phyloP scores from a whole-genome alignment of 2,888 invertebrate species.

The Synanthedon vespiformis region DNA sequence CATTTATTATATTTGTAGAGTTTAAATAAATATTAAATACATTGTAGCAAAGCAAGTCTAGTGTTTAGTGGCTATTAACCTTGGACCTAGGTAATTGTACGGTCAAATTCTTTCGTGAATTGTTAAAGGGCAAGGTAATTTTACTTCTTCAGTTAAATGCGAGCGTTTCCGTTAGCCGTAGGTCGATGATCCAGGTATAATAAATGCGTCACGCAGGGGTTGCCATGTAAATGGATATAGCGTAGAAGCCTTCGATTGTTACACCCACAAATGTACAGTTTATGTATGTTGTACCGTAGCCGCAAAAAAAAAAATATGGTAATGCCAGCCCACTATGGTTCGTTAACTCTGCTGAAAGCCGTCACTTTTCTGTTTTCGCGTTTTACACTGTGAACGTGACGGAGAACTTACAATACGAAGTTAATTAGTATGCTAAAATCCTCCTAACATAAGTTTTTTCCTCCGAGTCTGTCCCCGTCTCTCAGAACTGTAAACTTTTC shows the following conservation, averaged over 20 bases:
- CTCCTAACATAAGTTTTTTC: no score
- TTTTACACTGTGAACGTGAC: no score
- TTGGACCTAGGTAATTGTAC: no score
- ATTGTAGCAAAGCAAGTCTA: no score
- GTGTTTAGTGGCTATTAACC: no score
- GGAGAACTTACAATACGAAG: no score
- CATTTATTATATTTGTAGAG: no score
- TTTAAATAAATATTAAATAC: no score
- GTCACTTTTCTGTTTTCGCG: conserved; percentile 16
- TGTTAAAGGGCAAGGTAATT: conserved; percentile 19
- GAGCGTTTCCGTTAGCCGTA: conserved; percentile 10
- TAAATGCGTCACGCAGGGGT: conserved; percentile 37
- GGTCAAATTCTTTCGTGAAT: no score
- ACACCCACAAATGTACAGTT: not conserved
- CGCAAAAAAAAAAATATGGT: not conserved
- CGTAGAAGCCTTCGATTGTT: conserved; percentile 12
- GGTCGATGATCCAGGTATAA: conserved; percentile 30
- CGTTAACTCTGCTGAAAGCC: conserved; percentile 22
- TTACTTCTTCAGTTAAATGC: conserved; percentile 11
- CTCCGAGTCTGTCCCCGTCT: no score
- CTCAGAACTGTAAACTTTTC: no score
- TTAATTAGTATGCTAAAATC: no score
- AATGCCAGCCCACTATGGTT: conserved; percentile 10
- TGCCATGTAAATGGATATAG: conserved; percentile 34
- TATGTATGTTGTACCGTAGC: not conserved